Conservation (phyloP, 2,113 vertebrate species). For the Plestiodon gilberti region DNA sequence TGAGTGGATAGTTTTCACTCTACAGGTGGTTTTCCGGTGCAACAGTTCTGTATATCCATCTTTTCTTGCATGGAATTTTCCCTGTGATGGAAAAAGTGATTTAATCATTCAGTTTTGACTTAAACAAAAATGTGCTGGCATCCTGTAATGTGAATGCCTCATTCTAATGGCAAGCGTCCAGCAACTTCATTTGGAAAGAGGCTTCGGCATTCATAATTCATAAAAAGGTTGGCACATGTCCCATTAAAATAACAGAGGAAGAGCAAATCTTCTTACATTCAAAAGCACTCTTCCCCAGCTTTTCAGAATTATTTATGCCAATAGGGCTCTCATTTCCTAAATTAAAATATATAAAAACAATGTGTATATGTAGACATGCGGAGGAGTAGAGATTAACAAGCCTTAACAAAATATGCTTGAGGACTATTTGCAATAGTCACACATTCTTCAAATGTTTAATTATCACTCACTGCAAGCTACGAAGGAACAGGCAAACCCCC, state of each 20-base stretch:
- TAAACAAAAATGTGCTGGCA: conserved; percentile 66
- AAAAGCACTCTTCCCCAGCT: conserved; percentile 47
- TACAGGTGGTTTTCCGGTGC: conserved; percentile 43
- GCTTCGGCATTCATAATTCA: conserved; percentile 73
- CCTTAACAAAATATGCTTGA: neutral
- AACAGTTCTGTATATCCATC: conserved; percentile 34
- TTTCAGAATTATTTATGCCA: conserved; percentile 52
- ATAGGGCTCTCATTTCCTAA: conserved; percentile 22
- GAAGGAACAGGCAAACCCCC: neutral
- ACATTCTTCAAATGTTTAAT: conserved; percentile 31
- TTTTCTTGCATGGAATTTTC: conserved; percentile 31
- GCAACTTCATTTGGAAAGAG: conserved; percentile 71
- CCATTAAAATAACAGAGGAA: conserved; percentile 64
- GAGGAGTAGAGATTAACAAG: conserved; percentile 9
- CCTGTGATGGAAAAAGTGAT: conserved; percentile 59
- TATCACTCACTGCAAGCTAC: neutral
- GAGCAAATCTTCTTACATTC: conserved; percentile 58
- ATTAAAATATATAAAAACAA: conserved; percentile 23
- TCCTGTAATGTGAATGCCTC: conserved; percentile 63
- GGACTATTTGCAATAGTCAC: neutral
- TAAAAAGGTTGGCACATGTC: conserved; percentile 68
- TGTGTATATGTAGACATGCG: neutral
- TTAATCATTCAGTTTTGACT: conserved; percentile 69
- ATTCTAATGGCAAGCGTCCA: conserved; percentile 69
- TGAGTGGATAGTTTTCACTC: neutral